Evolutionary conservation across 2,797 vertebrate species (phyloP).

Genomic region (Mormyrus hasselquistii): DNA sequence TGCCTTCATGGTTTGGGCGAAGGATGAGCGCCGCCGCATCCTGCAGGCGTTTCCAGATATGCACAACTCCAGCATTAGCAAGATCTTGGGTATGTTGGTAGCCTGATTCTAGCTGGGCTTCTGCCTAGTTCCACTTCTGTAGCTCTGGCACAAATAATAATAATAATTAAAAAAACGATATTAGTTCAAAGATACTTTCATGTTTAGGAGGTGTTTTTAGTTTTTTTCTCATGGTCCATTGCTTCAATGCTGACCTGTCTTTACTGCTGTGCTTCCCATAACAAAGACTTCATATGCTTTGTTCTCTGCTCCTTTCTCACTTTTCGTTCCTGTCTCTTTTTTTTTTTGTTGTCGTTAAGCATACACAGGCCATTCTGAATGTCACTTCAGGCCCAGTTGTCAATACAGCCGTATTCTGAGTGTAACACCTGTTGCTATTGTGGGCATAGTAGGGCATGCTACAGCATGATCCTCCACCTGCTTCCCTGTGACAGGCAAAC

Average conservation of each 20-base stretch:
- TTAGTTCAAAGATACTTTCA: background rate
- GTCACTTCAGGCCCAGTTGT: background rate
- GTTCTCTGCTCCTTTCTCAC: background rate
- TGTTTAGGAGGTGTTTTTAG: background rate
- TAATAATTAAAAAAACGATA: no score
- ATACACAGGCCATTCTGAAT: background rate
- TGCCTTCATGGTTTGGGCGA: constrained; percentile 98
- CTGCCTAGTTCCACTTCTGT: background rate
- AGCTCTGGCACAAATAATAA: background rate
- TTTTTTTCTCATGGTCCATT: background rate
- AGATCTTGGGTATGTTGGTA: constrained; percentile 83
- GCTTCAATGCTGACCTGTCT: constrained; percentile 2
- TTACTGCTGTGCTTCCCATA: background rate
- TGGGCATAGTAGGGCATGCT: constrained; percentile 27
- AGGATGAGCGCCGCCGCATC: constrained; percentile 90
- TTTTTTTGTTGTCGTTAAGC: background rate
- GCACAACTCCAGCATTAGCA: constrained; percentile 99
- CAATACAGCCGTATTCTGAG: constrained; percentile 42
- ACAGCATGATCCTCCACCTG: constrained; percentile 47
- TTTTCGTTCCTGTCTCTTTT: background rate
- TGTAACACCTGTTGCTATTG: constrained; percentile 30
- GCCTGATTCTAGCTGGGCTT: constrained; percentile 10
- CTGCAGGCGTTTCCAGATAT: constrained; percentile 94
- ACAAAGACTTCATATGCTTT: background rate
- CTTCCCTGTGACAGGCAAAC: constrained; percentile 34